Evolutionary conservation across 92 coral and sea anemone species (phyloP).

Genomic region (Zoanthus solanderi): DNA sequence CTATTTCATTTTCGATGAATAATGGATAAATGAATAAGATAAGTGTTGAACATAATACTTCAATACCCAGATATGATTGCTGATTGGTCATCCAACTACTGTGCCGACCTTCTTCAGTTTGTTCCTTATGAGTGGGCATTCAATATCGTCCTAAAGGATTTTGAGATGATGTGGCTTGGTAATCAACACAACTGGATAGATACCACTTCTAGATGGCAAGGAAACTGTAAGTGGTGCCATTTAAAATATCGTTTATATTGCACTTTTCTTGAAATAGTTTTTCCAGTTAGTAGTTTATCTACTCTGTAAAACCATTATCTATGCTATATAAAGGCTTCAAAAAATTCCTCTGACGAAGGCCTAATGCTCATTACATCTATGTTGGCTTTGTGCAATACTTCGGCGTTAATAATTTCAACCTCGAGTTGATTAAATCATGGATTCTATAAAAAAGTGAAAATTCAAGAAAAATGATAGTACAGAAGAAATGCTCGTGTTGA

Average conservation of each 20-base stretch:
- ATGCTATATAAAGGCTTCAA: too few relatives aligned
- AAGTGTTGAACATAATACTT: not conserved
- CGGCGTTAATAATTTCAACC: too few relatives aligned
- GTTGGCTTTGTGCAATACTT: too few relatives aligned
- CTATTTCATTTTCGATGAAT: too few relatives aligned
- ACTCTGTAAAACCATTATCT: too few relatives aligned
- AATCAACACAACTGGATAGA: slow-evolving; percentile 96
- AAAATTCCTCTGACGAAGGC: too few relatives aligned
- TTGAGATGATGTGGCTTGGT: slow-evolving; percentile 99
- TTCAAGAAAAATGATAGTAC: too few relatives aligned
- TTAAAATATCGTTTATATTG: not conserved
- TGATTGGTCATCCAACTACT: slow-evolving; percentile 93
- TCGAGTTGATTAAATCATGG: too few relatives aligned
- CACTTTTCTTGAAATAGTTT: not conserved
- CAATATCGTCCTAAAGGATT: slow-evolving; percentile 88
- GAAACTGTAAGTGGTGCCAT: slow-evolving; percentile 73
- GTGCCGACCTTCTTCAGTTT: slow-evolving; percentile 90
- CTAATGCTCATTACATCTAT: too few relatives aligned
- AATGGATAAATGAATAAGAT: not conserved
- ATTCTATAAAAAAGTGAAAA: too few relatives aligned
- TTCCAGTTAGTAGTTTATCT: too few relatives aligned
- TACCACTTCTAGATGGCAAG: slow-evolving; percentile 86
- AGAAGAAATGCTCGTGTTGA: too few relatives aligned
- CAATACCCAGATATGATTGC: slow-evolving; percentile 76
- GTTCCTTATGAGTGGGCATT: slow-evolving; percentile 98